A percentile compares a stretch with the other conserved stretches of the same genome.
Conservation (phyloP, 2,113 vertebrate genomes). For the Brachypodius melanocephalos region DNA sequence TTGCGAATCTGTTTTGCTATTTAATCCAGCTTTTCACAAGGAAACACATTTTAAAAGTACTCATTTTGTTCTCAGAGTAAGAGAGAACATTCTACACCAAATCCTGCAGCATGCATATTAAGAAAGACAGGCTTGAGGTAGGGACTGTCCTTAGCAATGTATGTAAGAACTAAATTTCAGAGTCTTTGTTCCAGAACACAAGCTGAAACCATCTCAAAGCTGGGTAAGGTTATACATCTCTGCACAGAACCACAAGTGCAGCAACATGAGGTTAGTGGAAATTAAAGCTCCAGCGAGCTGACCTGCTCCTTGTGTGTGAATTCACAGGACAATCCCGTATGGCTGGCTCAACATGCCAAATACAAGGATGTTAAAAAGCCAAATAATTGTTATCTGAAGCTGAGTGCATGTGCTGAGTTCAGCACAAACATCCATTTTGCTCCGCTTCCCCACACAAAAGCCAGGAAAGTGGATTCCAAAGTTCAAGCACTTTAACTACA, state of each 20-base stretch:
- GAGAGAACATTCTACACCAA: neutral
- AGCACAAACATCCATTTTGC: conserved; percentile 36
- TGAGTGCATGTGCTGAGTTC: neutral
- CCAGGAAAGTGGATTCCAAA: conserved; percentile 40
- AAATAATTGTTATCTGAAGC: conserved; percentile 24
- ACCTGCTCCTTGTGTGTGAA: fast-evolving
- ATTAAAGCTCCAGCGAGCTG: neutral
- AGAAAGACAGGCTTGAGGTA: neutral
- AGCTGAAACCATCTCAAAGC: neutral
- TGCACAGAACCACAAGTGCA: neutral
- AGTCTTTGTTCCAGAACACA: neutral
- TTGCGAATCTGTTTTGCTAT: neutral
- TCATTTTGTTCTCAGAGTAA: neutral
- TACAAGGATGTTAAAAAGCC: conserved; percentile 5
- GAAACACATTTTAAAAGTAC: neutral
- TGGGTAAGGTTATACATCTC: neutral
- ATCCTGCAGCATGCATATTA: neutral
- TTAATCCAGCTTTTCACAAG: neutral
- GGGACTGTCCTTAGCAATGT: neutral
- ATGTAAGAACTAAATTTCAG: neutral
- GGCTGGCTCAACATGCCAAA: neutral
- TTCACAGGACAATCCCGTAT: neutral
- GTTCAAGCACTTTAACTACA: conserved; percentile 33
- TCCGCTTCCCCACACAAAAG: conserved; percentile 4
- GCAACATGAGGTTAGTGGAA: neutral